phyloP scores from a whole-genome alignment of 2,888 invertebrate species.

The Alviniconcha strummeri region DNA sequence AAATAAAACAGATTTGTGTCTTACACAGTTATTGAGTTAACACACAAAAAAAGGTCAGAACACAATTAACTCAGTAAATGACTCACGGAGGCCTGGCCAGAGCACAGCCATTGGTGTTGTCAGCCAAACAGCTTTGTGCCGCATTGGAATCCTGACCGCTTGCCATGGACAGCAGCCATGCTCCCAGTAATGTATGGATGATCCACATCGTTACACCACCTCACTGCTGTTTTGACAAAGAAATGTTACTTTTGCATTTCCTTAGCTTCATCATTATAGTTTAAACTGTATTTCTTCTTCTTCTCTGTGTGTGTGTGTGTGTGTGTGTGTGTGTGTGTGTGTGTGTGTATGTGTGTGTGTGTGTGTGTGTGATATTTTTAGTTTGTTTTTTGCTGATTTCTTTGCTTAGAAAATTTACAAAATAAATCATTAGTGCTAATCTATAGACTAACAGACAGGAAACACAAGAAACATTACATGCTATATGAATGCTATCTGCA shows the following conservation, averaged over 20 bases:
- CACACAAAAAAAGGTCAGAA: too few species aligned
- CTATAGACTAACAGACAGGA: neutral
- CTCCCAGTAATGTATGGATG: conserved; percentile 21
- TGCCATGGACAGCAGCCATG: conserved; percentile 12
- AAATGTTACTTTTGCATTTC: neutral
- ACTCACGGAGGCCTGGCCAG: conserved; percentile 43
- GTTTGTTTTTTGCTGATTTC: neutral
- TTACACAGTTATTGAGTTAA: too few species aligned
- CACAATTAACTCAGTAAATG: too few species aligned
- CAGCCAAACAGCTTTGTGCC: conserved; percentile 35
- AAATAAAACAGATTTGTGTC: neutral
- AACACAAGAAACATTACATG: neutral
- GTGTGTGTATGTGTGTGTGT: neutral
- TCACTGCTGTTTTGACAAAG: neutral
- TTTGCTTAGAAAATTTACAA: neutral
- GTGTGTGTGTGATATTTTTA: neutral
- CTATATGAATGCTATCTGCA: neutral
- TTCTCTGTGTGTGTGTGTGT: neutral
- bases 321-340: neutral
- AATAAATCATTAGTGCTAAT: neutral
- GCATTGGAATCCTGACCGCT: conserved; percentile 2
- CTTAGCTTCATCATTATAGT: neutral
- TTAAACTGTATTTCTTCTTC: neutral
- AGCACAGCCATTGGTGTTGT: conserved; percentile 37
- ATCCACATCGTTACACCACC: conserved; percentile 5